Conservation (phyloP, 1,140 invertebrate genomes). For the Bombyx mandarina region DNA sequence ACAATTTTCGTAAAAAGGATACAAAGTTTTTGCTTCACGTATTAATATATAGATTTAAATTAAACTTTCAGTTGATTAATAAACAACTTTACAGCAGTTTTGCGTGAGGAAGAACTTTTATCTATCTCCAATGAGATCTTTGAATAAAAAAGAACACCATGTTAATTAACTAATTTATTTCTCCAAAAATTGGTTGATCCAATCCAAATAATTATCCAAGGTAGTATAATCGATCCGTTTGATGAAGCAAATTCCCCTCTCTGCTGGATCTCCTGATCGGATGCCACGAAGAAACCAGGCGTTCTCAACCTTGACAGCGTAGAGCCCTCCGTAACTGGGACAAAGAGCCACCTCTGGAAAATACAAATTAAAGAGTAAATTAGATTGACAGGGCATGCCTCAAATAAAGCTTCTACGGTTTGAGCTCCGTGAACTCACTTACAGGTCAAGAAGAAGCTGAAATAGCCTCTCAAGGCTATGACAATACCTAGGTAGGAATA, state of each 20-base stretch:
- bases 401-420: too few relatives aligned
- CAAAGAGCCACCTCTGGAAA: constrained; percentile 39
- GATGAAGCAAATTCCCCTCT: constrained; percentile 28
- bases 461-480: too few relatives aligned
- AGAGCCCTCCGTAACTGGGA: constrained; percentile 45
- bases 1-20: too few relatives aligned
- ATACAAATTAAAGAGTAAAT: constrained; percentile 1
- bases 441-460: too few relatives aligned
- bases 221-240: constrained; percentile 30
- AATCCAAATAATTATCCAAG: constrained; percentile 23
- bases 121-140: background rate
- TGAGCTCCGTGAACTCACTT: too few relatives aligned
- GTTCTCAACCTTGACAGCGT: constrained; percentile 13
- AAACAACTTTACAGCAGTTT: too few relatives aligned
- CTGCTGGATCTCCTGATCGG: constrained; percentile 21
- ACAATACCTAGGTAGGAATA: too few relatives aligned
- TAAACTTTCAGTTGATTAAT: too few relatives aligned
- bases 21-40: too few relatives aligned
- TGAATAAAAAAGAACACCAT: background rate
- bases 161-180: constrained; percentile 1
- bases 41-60: too few relatives aligned
- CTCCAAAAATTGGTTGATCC: constrained; percentile 23
- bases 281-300: constrained; percentile 33
- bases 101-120: too few relatives aligned
- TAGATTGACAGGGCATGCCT: too few relatives aligned